These are phyloP conservation scores for Microtus agrestis DNA, from an alignment of 2,797 vertebrate genomes.

Conservation along the genomic window DNA sequence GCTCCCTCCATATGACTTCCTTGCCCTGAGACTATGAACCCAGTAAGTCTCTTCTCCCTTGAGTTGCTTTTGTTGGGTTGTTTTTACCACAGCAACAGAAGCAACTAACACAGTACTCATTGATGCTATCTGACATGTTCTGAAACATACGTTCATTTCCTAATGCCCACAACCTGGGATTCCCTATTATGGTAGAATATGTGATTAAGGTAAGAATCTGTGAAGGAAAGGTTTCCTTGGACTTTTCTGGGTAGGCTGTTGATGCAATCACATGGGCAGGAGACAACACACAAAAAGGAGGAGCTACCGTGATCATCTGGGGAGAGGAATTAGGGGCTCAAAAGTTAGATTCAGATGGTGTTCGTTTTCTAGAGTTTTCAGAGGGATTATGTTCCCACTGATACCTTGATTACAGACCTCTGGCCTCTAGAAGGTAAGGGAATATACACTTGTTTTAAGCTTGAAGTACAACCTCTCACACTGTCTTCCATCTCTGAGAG, in stretches of 20 bases:
- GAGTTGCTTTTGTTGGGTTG: not conserved
- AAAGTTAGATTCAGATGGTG: not conserved
- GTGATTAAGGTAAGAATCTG: not conserved
- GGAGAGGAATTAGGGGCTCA: too few relatives aligned
- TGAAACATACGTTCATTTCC: not conserved
- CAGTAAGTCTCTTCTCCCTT: not conserved
- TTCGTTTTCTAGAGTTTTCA: rapidly evolving
- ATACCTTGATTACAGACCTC: not conserved
- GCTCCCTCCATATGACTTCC: not conserved
- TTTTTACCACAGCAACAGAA: not conserved
- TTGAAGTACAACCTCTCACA: not conserved
- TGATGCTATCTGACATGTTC: not conserved
- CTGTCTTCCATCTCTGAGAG: not conserved
- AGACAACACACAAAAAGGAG: not conserved
- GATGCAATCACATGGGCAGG: not conserved
- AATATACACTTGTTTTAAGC: not conserved
- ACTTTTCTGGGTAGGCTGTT: not conserved
- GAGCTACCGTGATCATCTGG: not conserved
- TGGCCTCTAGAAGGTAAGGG: not conserved
- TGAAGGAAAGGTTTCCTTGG: not conserved
- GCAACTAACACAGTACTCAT: not conserved
- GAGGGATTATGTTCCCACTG: not conserved
- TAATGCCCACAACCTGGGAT: not conserved
- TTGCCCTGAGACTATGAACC: not conserved
- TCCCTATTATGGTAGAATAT: not conserved